Conservation (phyloP, 2,113 vertebrate species). For the Talpa occidentalis region DNA sequence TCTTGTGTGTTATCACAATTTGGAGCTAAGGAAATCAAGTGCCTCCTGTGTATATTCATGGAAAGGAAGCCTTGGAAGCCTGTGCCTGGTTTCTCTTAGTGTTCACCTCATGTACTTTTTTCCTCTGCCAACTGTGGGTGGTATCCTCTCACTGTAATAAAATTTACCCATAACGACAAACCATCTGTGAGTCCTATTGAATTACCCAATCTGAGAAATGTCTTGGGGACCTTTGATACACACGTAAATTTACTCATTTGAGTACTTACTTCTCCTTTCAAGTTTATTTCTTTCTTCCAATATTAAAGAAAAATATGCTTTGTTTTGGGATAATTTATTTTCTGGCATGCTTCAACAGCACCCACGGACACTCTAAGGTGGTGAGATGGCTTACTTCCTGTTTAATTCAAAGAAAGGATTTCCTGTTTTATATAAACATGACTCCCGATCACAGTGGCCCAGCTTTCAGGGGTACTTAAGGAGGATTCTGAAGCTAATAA, state of each 20-base stretch:
- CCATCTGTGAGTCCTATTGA: background rate
- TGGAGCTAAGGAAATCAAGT: background rate
- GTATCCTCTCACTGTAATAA: background rate
- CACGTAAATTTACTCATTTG: background rate
- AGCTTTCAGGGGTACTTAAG: background rate
- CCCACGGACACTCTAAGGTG: background rate
- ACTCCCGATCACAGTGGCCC: background rate
- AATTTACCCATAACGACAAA: background rate
- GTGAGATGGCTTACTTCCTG: background rate
- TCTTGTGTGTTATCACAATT: background rate
- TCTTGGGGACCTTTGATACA: background rate
- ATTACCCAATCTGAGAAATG: background rate
- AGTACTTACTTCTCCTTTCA: background rate
- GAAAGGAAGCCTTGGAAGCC: background rate
- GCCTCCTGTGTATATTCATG: background rate
- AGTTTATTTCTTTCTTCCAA: background rate
- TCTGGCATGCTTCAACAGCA: background rate
- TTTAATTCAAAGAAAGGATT: constrained; percentile 36
- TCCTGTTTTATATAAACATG: background rate
- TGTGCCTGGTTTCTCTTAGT: background rate
- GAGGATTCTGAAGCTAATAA: constrained; percentile 13
- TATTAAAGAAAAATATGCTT: constrained; percentile 38
- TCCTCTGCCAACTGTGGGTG: background rate
- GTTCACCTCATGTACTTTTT: background rate
- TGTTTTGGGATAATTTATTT: background rate